These are phyloP conservation scores for Danio albolineatus DNA, from an alignment of 2,797 vertebrate genomes.

Conservation along the genomic window DNA sequence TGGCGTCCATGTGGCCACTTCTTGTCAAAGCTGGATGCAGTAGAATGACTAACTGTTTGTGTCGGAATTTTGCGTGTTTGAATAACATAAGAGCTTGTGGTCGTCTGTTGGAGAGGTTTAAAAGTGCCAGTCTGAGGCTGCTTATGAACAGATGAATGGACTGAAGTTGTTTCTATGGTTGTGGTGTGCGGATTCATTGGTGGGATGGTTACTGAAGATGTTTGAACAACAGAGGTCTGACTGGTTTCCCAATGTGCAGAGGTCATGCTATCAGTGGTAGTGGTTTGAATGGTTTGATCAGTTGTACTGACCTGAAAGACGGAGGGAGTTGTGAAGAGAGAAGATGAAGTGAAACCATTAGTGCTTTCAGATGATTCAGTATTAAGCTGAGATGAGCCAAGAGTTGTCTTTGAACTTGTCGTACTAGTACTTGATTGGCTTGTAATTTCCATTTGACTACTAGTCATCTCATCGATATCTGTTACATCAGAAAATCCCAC, in stretches of 20 bases:
- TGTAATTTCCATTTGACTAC: background rate
- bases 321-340: conserved; percentile 2
- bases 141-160: background rate
- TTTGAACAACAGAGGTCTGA: background rate
- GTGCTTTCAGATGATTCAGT: background rate
- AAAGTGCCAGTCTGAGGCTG: conserved; percentile 20
- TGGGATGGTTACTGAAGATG: background rate
- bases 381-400: conserved; percentile 9
- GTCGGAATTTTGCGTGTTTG: conserved; percentile 26
- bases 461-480: background rate
- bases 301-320: conserved; percentile 13
- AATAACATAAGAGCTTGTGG: conserved; percentile 35
- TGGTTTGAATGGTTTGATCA: background rate
- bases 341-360: background rate
- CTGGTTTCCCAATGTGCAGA: conserved; percentile 8
- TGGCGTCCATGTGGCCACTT: conserved; percentile 50
- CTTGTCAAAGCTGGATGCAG: conserved; percentile 1
- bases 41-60: conserved; percentile 3
- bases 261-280: background rate
- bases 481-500: background rate
- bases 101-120: background rate
- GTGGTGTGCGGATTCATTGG: conserved; percentile 7
- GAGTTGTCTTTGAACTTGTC: conserved; percentile 7
- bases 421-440: background rate
- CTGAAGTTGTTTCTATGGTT: conserved; percentile 12